Conservation (phyloP, 1,140 invertebrate genomes). For the Drosophila navojoa region DNA sequence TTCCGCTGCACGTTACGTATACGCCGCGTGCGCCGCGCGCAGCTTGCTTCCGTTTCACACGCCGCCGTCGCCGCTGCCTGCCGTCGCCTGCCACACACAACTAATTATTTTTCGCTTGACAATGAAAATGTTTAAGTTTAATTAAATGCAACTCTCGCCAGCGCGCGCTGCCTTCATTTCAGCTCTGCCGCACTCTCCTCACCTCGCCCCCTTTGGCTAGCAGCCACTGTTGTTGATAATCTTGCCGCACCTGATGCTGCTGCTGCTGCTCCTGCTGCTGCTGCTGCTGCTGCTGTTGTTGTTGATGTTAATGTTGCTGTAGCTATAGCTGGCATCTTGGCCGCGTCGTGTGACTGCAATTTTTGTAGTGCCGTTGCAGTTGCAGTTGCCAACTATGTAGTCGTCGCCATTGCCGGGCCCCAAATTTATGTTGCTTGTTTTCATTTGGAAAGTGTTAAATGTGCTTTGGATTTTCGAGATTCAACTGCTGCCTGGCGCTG, state of each 20-base stretch:
- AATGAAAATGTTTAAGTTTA: constrained; percentile 84
- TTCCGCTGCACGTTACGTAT: constrained; percentile 74
- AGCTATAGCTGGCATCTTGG: constrained; percentile 14
- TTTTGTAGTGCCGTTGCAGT: constrained; percentile 56
- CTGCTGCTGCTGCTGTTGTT: constrained; percentile 1
- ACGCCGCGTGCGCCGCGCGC: constrained; percentile 63
- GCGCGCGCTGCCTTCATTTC: constrained; percentile 66
- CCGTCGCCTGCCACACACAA: constrained; percentile 62
- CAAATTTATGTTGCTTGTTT: constrained; percentile 76
- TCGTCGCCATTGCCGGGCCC: constrained; percentile 20
- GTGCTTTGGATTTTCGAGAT: constrained; percentile 62
- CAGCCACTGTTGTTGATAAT: constrained; percentile 23
- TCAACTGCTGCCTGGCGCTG: constrained; percentile 20
- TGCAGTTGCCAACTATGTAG: constrained; percentile 27
- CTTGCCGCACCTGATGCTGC: constrained; percentile 66
- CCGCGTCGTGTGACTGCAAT: constrained; percentile 47
- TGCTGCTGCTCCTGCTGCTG: constrained; percentile 19
- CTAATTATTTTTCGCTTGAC: constrained; percentile 84
- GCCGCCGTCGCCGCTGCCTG: constrained; percentile 4
- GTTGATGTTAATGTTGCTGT: constrained; percentile 1
- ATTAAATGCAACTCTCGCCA: constrained; percentile 73
- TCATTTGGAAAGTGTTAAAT: constrained; percentile 73
- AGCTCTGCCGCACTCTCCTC: neutral
- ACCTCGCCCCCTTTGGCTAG: neutral
- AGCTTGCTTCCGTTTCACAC: constrained; percentile 23